Evolutionary conservation across 2,797 vertebrate species (phyloP), one percentile per base, ranked within the genome.

Genomic region (Gastrophryne carolinensis): DNA sequence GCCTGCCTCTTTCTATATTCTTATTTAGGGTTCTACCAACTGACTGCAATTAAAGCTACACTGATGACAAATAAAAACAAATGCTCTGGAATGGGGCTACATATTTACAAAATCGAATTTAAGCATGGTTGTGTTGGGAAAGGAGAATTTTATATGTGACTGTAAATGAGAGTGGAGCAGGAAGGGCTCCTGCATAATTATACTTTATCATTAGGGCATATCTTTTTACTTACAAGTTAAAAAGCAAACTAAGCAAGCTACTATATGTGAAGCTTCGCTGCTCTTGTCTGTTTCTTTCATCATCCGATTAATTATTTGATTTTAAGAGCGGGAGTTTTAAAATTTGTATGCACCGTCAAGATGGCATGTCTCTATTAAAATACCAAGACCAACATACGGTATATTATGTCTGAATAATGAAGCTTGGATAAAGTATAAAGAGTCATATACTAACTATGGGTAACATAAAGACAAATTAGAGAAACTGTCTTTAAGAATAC

Each of bases 21-120:
- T 72, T 72, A 78, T 78, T 78, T 78, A 78, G 69, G 75, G 67
- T 66, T 72, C 29, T 60, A 78, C 61, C 61, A 66, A 72, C 75
- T 78, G 75, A 72, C 61, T 78, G 68, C 75, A 78, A 78, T 78
- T 78, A 78, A 78, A 78, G 61, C 41, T 52, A 34, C 68, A 65
- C 75, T 72, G 75, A 66, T 78, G 75, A 65, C 75, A 72, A 78
- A 78, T 78, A 78, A 78, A 72, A 66, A 78, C 66, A 78, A 78
- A 72, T 72, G 61, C 53, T 15, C 47, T 65, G 35, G 75, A 30
- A 72, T 53, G 35, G 61, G 49, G 52, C 60, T 77, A 65, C 67
- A 77, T 64, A 53, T 77, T 72, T 65, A 50, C 67, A 65, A 71
- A 77, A 64, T 77, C 68, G 72, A 60, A 65, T 62, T 78, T 72